These are phyloP conservation scores for Hydropsyche tenuis DNA, from an alignment of 1,140 invertebrate genomes.

Conservation along the genomic window DNA sequence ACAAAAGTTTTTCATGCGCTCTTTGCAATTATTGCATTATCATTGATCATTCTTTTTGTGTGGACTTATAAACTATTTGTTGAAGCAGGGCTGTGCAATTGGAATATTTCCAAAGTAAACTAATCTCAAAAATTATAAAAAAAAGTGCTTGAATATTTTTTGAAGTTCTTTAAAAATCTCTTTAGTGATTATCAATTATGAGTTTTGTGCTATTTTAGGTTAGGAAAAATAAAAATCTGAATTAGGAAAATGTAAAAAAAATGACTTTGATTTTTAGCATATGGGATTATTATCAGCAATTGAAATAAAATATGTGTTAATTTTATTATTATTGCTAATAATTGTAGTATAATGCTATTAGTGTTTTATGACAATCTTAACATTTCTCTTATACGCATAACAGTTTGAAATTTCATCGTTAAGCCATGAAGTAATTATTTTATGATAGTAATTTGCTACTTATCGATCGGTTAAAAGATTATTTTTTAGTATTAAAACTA, in stretches of 20 bases:
- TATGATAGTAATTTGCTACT: no score
- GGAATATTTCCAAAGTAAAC: background rate
- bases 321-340: slow-evolving; percentile 9
- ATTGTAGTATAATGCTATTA: background rate
- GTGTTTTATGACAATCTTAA: slow-evolving; percentile 5
- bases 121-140: background rate
- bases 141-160: slow-evolving; percentile 1
- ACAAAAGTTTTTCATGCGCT: background rate
- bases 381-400: background rate
- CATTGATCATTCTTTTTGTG: background rate
- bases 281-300: background rate
- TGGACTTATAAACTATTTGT: slow-evolving; percentile 8
- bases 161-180: background rate
- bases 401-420: background rate
- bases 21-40: background rate
- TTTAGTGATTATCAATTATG: background rate
- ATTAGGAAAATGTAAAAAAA: background rate
- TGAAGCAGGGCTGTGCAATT: slow-evolving; percentile 25
- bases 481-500: slow-evolving; percentile 2
- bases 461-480: no score
- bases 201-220: background rate
- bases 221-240: background rate
- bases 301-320: background rate
- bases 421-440: background rate
- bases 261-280: background rate